Evolutionary conservation across 2,888 invertebrate species (phyloP), one percentile per base, ranked within the genome.

Genomic region (Proisotoma minuta): DNA sequence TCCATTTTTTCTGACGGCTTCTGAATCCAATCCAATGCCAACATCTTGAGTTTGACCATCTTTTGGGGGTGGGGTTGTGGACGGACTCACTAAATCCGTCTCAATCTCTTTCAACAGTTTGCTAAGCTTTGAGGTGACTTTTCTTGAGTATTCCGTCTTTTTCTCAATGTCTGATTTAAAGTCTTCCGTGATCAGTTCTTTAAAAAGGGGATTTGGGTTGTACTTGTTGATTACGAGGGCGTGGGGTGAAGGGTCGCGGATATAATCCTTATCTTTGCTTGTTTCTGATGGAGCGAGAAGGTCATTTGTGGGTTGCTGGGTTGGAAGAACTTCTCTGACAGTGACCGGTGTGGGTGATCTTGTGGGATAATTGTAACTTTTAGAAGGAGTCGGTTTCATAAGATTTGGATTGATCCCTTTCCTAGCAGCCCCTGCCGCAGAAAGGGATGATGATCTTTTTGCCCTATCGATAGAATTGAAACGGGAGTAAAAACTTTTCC

Each of bases 401-500:
- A 4, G 5, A 5, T 12, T 5, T n/a, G 56, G 56, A 15, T 22
- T 8, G 4, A 56, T 3, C n/a, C 40, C 40, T 43, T 39, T 40
- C 22, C 56, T 59, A 12, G 54, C 59, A 1, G 59, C 59, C 34
- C 40, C 50, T 1, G 66, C 58, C 1, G 60, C 43, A 18, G 53
- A 53, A 3, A 57, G 27, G 18, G 57, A 27, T 4, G 53, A 34
- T 18, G 23, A 60, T 24, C 59, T 43, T 52, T 59, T 52, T 75
- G 86, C 86, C 68, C 87, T 82, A 74, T 88, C 88, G 76, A 88
- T 86, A 75, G 91, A 90, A 76, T 93, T 92, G 77, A 93, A 93
- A 71, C 92, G 82, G 15, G 88, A 85, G 76, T 91, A 93, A 79
- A 91, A 93, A 77, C 92, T 92, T 77, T 91, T 91, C 29, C 93